Evolutionary conservation across 2,888 invertebrate genomes (phyloP).

Genomic region (Leptodirus hochenwartii): DNA sequence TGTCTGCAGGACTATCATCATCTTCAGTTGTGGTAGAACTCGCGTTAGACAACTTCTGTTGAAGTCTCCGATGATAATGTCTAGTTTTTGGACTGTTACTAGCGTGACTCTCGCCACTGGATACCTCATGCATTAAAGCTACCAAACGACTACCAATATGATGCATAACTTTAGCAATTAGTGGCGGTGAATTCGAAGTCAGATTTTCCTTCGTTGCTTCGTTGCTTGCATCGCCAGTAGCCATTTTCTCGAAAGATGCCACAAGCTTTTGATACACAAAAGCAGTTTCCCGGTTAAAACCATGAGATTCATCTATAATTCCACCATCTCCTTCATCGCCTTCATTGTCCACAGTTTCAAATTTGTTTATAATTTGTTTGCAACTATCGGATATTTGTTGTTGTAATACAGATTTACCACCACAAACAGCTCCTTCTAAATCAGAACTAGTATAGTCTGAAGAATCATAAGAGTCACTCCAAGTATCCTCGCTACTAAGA

Average conservation of each 20-base stretch:
- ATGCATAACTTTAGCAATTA: constrained; percentile 82
- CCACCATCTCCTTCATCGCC: constrained; percentile 33
- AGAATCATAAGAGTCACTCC: constrained; percentile 87
- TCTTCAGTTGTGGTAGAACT: constrained; percentile 46
- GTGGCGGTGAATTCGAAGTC: constrained; percentile 55
- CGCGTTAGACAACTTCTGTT: constrained; percentile 38
- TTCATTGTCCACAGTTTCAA: constrained; percentile 46
- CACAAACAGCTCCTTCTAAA: constrained; percentile 44
- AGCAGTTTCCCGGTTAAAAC: constrained; percentile 47
- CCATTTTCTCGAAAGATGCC: constrained; percentile 65
- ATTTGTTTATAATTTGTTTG: constrained; percentile 73
- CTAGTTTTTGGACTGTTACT: constrained; percentile 40
- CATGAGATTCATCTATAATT: constrained; percentile 26
- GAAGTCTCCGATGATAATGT: constrained; percentile 36
- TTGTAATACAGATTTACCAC: constrained; percentile 50
- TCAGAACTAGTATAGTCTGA: constrained; percentile 85
- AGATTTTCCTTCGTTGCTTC: constrained; percentile 26
- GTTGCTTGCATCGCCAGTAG: constrained; percentile 30
- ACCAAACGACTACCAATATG: constrained; percentile 77
- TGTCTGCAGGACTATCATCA: constrained; percentile 53
- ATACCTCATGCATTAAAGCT: constrained; percentile 83
- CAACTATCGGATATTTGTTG: constrained; percentile 79
- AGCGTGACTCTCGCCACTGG: constrained; percentile 47
- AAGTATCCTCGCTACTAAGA: constrained; percentile 79
- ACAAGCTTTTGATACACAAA: constrained; percentile 77